Evolutionary conservation across 1,140 invertebrate genomes (phyloP), one percentile per base, ranked within the genome.

Genomic region (Melipona quadrifasciata): DNA sequence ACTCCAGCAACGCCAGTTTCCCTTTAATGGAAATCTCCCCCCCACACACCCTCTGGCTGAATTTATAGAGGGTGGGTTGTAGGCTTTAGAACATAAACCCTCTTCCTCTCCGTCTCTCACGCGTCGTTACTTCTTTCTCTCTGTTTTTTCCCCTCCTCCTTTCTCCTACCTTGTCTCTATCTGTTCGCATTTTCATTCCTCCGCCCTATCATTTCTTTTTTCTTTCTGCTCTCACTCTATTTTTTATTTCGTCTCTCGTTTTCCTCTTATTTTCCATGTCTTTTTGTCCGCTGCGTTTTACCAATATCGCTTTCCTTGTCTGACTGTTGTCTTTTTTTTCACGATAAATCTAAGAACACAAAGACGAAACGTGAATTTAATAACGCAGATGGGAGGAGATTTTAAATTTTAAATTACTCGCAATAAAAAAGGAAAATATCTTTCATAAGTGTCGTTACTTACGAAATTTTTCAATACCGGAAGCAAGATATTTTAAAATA

Each of bases 21-120:
- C 27, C 88, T 89, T 89, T 89, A 89, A 89, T 34, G 51, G 74
- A 88, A 81, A 84, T 31, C 31, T 31, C 39, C 39, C 39, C 39
- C 39, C 39, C 6, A n/a, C n/a, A n/a, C n/a, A 24, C 51, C 80
- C 76, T 51, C 58, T 34, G 61, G 73, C 73, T 78, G 75, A 89
- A 89, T 89, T 89, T 89, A 87, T 70, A 76, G 78, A 74, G 85
- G 70, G 73, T 84, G 78, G 76, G 78, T 74, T 51, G 57, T 31
- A 73, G 68, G 80, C 80, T 89, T 88, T 89, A 71, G 73, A 84
- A 70, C 71, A 57, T 68, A 71, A 78, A 80, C 58, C 80, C 64
- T 58, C 71, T 65, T 85, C 78, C 72, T 65, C 71, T 58, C 21
- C 31, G 24, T 78, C 31, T 57, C 80, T 51, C 47, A 24, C 65